These are phyloP conservation scores for Hirudinaria manillensis DNA, from an alignment of 2,888 invertebrate genomes.

Conservation along the genomic window DNA sequence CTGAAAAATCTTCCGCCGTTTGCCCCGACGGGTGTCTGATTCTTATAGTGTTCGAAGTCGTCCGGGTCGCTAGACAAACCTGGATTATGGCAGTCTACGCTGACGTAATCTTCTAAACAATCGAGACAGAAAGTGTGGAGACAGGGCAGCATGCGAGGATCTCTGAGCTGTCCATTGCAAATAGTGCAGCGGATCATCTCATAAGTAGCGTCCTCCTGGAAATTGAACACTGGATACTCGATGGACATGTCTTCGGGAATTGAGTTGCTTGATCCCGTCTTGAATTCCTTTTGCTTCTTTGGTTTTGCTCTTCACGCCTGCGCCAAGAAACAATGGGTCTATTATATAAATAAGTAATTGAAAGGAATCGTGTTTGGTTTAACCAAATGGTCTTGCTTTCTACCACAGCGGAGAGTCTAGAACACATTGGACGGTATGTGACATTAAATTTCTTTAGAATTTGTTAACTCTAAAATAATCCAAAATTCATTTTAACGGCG, in stretches of 20 bases:
- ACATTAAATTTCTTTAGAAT: no score
- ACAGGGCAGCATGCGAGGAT: conserved; percentile 25
- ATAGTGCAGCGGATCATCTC: conserved; percentile 12
- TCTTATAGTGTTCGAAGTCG: neutral
- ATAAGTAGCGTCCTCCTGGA: conserved; percentile 22
- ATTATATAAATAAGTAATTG: no score
- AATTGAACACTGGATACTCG: conserved; percentile 25
- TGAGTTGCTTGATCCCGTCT: conserved; percentile 32
- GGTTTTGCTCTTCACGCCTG: no score
- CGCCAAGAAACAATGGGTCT: no score
- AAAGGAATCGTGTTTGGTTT: no score
- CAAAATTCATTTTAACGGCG: no score
- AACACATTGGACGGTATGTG: no score
- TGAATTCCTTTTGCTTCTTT: no score
- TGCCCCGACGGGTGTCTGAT: neutral
- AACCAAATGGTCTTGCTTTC: no score
- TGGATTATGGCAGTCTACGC: conserved; percentile 4
- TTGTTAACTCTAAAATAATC: no score
- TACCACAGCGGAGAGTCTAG: no score
- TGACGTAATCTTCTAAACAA: conserved; percentile 19
- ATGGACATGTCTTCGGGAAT: conserved; percentile 55
- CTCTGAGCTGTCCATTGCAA: conserved; percentile 19
- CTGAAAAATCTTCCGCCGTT: neutral
- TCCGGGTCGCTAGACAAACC: neutral
- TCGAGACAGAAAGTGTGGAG: conserved; percentile 27